Evolutionary conservation across 2,113 vertebrate genomes (phyloP).

Genomic region (Trachemys scripta): DNA sequence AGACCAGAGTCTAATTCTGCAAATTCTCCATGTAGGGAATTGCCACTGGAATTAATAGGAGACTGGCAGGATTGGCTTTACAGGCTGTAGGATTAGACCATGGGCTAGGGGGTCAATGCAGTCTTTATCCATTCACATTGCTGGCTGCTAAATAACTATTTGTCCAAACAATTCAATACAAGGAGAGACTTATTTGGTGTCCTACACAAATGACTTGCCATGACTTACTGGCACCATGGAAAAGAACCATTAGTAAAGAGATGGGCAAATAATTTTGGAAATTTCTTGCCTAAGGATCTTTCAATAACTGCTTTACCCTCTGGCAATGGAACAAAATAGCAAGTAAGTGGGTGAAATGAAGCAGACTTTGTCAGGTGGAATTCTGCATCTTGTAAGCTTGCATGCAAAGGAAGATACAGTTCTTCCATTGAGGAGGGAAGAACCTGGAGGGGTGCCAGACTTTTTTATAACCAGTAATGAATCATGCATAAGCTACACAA

Average conservation of each 20-base stretch:
- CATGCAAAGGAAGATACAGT: background rate
- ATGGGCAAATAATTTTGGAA: background rate
- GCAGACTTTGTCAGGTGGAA: background rate
- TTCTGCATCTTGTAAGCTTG: background rate
- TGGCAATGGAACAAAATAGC: background rate
- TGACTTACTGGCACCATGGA: background rate
- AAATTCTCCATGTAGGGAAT: background rate
- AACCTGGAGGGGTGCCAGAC: background rate
- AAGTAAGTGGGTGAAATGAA: background rate
- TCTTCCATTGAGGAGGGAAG: background rate
- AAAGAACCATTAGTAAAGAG: background rate
- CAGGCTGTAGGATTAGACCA: background rate
- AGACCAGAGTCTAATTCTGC: background rate
- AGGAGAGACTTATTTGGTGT: background rate
- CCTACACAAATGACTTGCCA: background rate
- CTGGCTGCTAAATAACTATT: background rate
- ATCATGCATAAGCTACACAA: conserved; percentile 40
- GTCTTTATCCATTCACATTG: background rate
- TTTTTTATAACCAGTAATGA: conserved; percentile 30
- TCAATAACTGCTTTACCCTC: background rate
- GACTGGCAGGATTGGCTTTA: background rate
- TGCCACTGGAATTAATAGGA: background rate
- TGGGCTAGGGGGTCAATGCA: background rate
- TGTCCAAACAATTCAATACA: background rate
- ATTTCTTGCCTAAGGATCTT: background rate